These are phyloP conservation scores for Pterostichus madidus DNA, from an alignment of 2,888 invertebrate genomes.

Conservation along the genomic window DNA sequence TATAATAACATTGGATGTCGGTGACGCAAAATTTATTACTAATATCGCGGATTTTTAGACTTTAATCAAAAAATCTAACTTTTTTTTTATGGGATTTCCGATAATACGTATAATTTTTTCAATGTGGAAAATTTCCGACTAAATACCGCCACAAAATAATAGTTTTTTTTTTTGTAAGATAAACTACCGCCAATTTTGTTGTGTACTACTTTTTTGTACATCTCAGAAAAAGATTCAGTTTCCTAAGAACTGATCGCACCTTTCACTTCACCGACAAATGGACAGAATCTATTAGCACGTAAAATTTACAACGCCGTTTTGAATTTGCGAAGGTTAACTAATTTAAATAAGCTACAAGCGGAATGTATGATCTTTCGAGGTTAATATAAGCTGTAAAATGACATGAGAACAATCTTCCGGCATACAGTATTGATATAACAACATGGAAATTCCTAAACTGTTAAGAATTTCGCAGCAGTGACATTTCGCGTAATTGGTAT, in stretches of 20 bases:
- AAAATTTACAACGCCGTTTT: conserved; percentile 25
- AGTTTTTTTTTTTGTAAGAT: conserved; percentile 17
- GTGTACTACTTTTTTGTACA: conserved; percentile 6
- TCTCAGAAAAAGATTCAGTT: conserved; percentile 30
- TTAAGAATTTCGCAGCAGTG: conserved; percentile 37
- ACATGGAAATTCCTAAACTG: conserved; percentile 15
- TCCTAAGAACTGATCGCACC: conserved; percentile 31
- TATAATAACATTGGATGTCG: background rate
- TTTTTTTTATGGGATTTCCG: conserved; percentile 43
- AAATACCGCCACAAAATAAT: conserved; percentile 22
- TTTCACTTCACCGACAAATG: conserved; percentile 25
- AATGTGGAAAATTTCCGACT: conserved; percentile 27
- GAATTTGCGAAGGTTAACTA: conserved; percentile 34
- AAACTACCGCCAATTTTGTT: conserved; percentile 16
- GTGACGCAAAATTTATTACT: conserved; percentile 17
- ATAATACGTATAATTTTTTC: conserved; percentile 28
- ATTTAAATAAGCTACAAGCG: conserved; percentile 8
- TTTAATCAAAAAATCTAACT: conserved; percentile 41
- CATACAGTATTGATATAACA: conserved; percentile 19
- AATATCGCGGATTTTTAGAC: background rate
- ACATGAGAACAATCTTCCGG: conserved; percentile 26
- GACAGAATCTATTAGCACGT: conserved; percentile 19
- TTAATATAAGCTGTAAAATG: background rate
- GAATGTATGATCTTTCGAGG: conserved; percentile 21
- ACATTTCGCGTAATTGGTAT: conserved; percentile 60